These are phyloP conservation scores for Ailurus styani DNA, from an alignment of 2,113 vertebrate genomes.

Conservation along the genomic window DNA sequence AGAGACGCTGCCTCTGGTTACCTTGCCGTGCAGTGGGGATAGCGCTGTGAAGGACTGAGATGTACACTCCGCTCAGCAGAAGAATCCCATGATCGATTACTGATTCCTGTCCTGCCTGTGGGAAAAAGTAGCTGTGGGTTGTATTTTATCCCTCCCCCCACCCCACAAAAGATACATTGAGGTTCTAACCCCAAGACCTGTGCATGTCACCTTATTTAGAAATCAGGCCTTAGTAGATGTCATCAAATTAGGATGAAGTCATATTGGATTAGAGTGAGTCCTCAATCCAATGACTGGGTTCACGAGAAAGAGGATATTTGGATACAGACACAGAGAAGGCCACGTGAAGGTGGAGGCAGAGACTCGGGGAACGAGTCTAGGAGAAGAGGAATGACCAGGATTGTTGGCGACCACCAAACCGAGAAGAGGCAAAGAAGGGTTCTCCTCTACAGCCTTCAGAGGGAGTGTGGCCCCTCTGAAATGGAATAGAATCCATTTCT, in stretches of 20 bases:
- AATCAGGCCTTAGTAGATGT: background rate
- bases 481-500: background rate
- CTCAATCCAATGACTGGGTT: background rate
- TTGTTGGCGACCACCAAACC: background rate
- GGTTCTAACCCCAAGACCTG: background rate
- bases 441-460: background rate
- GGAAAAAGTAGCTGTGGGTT: background rate
- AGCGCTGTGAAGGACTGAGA: background rate
- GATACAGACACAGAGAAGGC: too few relatives aligned
- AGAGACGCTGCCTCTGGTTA: background rate
- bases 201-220: background rate
- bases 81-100: background rate
- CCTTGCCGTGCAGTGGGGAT: background rate
- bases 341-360: background rate
- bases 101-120: background rate
- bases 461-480: too few relatives aligned
- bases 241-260: background rate
- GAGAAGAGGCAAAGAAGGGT: background rate
- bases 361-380: background rate
- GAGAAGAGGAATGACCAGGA: background rate
- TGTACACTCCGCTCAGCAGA: background rate
- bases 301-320: background rate
- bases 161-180: background rate
- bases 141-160: background rate
- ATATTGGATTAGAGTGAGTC: background rate